A percentile compares a stretch with the other conserved stretches of the same genome.
Evolutionary conservation across 2,113 vertebrate species (phyloP).

Genomic region (Cathartes aura): DNA sequence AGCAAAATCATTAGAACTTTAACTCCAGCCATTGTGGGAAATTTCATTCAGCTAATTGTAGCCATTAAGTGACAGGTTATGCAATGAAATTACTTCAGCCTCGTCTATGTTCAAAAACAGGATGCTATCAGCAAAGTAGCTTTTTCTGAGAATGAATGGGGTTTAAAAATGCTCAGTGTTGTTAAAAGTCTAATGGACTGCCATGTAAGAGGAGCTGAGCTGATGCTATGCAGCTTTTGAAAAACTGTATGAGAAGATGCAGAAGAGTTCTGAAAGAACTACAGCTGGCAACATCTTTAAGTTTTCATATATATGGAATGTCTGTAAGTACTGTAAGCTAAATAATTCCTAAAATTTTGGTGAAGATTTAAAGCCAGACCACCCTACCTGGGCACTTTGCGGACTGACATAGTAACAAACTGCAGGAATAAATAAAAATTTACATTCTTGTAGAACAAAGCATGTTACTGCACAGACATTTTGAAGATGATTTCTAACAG

Average conservation of each 20-base stretch:
- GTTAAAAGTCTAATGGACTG: neutral
- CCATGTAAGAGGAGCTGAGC: neutral
- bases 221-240: neutral
- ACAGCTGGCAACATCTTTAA: neutral
- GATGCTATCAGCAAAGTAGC: neutral
- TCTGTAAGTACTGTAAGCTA: neutral
- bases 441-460: neutral
- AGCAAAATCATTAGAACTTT: constrained; percentile 39
- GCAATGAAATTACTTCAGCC: constrained; percentile 42
- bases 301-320: neutral
- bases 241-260: rapidly evolving
- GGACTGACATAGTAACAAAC: neutral
- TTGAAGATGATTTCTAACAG: neutral
- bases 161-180: neutral
- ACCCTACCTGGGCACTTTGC: neutral
- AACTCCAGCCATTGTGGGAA: constrained; percentile 1
- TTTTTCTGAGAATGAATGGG: neutral
- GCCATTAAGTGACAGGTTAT: constrained; percentile 48
- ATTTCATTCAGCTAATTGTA: constrained; percentile 41
- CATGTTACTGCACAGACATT: neutral
- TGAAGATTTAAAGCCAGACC: neutral
- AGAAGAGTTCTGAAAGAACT: neutral
- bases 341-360: neutral
- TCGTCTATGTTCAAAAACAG: neutral
- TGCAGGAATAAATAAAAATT: neutral